A percentile compares a stretch with the other conserved stretches of the same genome.
These are phyloP conservation scores for Trypoxylon attenuatum DNA, from an alignment of 2,888 invertebrate species.

Conservation along the genomic window DNA sequence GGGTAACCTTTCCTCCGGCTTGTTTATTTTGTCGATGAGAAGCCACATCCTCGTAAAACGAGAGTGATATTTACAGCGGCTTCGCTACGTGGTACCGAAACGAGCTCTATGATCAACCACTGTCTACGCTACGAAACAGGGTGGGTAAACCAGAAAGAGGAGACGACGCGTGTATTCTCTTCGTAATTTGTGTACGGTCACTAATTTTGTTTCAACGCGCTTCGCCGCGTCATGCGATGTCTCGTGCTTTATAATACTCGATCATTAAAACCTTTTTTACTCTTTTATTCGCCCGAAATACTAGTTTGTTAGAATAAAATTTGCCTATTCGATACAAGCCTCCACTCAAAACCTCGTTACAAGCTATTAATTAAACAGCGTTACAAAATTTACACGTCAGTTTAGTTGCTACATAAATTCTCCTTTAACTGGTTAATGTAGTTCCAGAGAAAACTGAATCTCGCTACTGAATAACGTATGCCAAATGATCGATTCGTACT, in stretches of 20 bases:
- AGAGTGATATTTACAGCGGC: slow-evolving; percentile 53
- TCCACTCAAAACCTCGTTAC: too few relatives aligned
- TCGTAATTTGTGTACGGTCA: slow-evolving; percentile 51
- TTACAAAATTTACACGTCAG: too few relatives aligned
- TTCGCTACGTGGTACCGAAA: slow-evolving; percentile 36
- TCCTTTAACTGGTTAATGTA: too few relatives aligned
- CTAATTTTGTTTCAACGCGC: slow-evolving; percentile 46
- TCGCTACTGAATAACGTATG: too few relatives aligned
- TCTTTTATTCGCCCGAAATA: too few relatives aligned
- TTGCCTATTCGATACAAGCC: too few relatives aligned
- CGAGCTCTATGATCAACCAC: slow-evolving; percentile 58
- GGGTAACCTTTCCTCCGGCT: slow-evolving; percentile 47
- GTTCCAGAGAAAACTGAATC: too few relatives aligned
- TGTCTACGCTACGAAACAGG: slow-evolving; percentile 19
- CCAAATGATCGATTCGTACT: too few relatives aligned
- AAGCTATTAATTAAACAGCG: too few relatives aligned
- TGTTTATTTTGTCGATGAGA: slow-evolving; percentile 57
- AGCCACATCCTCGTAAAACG: slow-evolving; percentile 55
- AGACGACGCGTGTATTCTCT: slow-evolving; percentile 52
- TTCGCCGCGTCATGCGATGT: slow-evolving; percentile 36
- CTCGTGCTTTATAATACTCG: slow-evolving; percentile 38
- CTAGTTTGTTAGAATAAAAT: too few relatives aligned
- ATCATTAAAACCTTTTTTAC: too few relatives aligned
- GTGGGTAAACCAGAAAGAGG: slow-evolving; percentile 27
- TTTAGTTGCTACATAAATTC: too few relatives aligned